Evolutionary conservation across 2,888 invertebrate genomes (phyloP), one percentile per base, ranked within the genome.

Genomic region (Pocota personata): DNA sequence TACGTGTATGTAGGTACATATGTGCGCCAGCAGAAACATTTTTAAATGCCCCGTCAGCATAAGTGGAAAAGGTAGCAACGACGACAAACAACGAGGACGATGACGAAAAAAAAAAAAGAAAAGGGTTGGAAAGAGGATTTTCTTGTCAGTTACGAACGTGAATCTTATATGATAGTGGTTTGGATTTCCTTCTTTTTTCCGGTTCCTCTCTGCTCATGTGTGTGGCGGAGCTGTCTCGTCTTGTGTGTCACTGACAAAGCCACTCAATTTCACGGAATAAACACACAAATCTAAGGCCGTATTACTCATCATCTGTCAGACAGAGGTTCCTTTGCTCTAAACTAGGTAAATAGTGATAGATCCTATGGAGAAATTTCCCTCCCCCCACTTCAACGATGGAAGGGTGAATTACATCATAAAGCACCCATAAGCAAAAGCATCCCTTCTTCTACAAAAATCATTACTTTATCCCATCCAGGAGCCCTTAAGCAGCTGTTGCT

Each of bases 401-500:
- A 32, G 57, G 35, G 64, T 32, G 64, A 64, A 75, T 75, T 64
- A 66, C 66, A 50, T 76, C 66, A 76, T 66, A 66, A 66, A 66
- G 64, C 46, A 66, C 35, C 64, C 55, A 66, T 43, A 58, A 57
- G 57, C 71, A 67, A 37, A 37, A 66, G 21, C 40, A 66, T 35
- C 50, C 66, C 48, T 30, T 24, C 27, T 30, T 24, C 40, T 37
- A 27, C 32, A 58, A 52, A 72, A 72, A 52, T 62, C 79, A 73
- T 83, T 73, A 73, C 46, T 73, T 75, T 19, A 64, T 62, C 37
- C 46, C 66, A 64, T 64, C 35, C 60, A 46, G 46, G 14, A 84
- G 80, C 82, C 80, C 82, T 82, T 58, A 55, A 86, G 86, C 86
- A 86, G 86, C 86, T 86, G 86, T 86, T 86, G 86, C 86, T 86